Evolutionary conservation across 2,113 vertebrate species (phyloP).

Genomic region (Scortum barcoo): DNA sequence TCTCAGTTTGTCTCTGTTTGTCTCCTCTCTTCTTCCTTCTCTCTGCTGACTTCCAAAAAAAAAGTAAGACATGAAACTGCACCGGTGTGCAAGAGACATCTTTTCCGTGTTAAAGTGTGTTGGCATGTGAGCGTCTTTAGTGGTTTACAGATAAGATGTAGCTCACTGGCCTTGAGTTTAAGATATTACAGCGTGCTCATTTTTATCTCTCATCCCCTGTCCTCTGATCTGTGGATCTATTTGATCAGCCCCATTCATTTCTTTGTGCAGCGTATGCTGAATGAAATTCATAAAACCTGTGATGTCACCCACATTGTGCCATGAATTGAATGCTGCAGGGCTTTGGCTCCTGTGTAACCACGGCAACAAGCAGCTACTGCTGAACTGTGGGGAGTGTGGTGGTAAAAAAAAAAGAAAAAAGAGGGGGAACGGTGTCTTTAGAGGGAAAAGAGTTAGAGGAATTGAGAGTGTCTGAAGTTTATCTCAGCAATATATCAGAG

Average conservation of each 20-base stretch:
- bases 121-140: not conserved
- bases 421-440: not conserved
- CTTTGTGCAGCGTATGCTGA: not conserved
- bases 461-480: not conserved
- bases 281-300: constrained; percentile 15
- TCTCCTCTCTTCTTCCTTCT: not conserved
- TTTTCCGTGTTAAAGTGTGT: not conserved
- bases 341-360: constrained; percentile 47
- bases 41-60: constrained; percentile 12
- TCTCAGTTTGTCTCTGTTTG: not conserved
- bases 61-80: not conserved
- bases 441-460: not conserved
- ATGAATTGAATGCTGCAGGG: constrained; percentile 23
- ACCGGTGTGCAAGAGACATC: not conserved
- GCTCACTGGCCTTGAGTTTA: not conserved
- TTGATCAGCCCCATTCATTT: not conserved
- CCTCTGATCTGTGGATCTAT: not conserved
- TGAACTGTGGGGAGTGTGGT: constrained; percentile 8
- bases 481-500: not conserved
- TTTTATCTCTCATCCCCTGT: not conserved
- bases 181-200: not conserved
- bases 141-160: not conserved
- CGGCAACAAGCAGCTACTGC: constrained; percentile 43
- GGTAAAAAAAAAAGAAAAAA: constrained; percentile 17
- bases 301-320: constrained; percentile 2